A percentile compares a stretch with the other conserved stretches of the same genome.
Conservation (phyloP, 1,140 invertebrate species). For the Schlechtendalia chinensis region DNA sequence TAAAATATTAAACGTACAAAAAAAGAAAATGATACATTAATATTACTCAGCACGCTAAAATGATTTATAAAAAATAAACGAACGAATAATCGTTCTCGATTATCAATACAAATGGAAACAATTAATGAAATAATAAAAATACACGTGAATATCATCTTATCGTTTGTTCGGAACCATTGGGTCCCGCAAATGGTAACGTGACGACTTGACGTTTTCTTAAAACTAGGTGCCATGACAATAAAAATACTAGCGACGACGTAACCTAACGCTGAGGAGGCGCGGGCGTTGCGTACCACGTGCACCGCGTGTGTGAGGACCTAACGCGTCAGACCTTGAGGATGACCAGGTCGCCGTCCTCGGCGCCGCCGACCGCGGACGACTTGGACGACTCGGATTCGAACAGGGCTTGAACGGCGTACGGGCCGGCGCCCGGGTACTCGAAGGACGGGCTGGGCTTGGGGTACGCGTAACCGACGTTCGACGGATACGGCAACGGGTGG, state of each 20-base stretch:
- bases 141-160: background rate
- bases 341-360: conserved; percentile 28
- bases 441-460: conserved; percentile 20
- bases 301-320: background rate
- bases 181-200: background rate
- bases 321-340: conserved; percentile 29
- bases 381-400: background rate
- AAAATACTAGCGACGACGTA: background rate
- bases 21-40: background rate
- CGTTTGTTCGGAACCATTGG: background rate
- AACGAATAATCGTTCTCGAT: background rate
- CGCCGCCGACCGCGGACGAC: background rate
- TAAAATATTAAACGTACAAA: conserved; percentile 10
- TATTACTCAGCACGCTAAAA: background rate
- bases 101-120: conserved; percentile 20
- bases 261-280: background rate
- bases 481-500: background rate
- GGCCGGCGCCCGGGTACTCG: background rate
- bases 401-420: background rate
- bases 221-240: background rate
- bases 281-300: background rate
- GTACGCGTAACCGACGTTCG: conserved; percentile 11
- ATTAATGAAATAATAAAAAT: background rate
- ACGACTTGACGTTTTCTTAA: background rate
- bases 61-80: background rate